Evolutionary conservation across 2,797 vertebrate species (phyloP).

Genomic region (Tokudaia tokunoshimensis): DNA sequence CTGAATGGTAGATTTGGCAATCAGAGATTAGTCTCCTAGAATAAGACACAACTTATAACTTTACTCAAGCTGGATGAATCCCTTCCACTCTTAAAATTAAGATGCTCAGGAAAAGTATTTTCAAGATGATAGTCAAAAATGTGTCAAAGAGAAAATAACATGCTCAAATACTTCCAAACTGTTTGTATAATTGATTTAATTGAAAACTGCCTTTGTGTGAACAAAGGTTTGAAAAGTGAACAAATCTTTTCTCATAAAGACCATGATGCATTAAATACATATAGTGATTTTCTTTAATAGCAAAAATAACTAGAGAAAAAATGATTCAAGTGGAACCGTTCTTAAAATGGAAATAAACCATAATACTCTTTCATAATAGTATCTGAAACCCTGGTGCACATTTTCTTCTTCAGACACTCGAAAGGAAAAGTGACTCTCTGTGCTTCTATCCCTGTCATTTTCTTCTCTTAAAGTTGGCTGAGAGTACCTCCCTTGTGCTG

Average conservation of each 20-base stretch:
- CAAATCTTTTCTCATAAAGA: not conserved
- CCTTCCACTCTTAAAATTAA: not conserved
- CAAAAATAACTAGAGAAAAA: not conserved
- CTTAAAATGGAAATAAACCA: not conserved
- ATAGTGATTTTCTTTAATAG: not conserved
- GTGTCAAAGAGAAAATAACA: not conserved
- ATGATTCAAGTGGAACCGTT: not conserved
- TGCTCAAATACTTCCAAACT: not conserved
- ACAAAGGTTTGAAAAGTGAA: not conserved
- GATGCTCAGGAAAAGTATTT: constrained; percentile 41
- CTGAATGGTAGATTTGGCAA: not conserved
- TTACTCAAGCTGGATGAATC: not conserved
- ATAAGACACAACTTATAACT: not conserved
- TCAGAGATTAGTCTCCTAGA: not conserved
- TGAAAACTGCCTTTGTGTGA: not conserved
- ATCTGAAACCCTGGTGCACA: not conserved
- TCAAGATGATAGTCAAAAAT: not conserved
- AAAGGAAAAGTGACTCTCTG: not conserved
- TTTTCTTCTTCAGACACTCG: not conserved
- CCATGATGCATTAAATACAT: not conserved
- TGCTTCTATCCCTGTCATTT: not conserved
- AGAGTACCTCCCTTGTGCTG: not conserved
- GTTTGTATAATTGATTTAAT: not conserved
- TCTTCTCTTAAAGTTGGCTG: not conserved
- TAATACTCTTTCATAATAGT: not conserved